These are phyloP conservation scores for Platygyra sinensis DNA, from an alignment of 64 coral and sea anemone genomes.

Conservation along the genomic window DNA sequence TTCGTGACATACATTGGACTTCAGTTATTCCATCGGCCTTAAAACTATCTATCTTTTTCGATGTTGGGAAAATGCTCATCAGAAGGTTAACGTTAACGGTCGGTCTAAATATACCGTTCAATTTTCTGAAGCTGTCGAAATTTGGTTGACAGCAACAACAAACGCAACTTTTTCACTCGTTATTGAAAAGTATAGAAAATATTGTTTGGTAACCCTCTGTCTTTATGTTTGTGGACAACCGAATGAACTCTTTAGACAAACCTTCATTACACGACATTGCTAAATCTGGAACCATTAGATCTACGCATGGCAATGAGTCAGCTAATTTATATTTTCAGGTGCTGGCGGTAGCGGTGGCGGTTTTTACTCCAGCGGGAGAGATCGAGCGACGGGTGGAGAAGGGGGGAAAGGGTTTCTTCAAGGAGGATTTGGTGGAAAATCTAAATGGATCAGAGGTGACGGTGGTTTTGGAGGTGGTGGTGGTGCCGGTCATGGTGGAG, in stretches of 20 bases:
- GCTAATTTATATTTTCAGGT: background rate
- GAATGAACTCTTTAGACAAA: background rate
- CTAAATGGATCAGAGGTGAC: rapidly evolving
- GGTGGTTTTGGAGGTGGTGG: background rate
- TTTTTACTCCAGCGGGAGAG: background rate
- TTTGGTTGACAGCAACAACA: no score
- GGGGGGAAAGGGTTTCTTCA: background rate
- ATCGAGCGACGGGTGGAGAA: background rate
- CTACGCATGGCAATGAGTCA: background rate
- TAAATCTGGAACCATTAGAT: background rate
- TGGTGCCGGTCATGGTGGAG: background rate
- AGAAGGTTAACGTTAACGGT: no score
- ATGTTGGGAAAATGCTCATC: no score
- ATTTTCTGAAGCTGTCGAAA: no score
- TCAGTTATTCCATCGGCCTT: no score
- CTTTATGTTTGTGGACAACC: no score
- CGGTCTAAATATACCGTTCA: no score
- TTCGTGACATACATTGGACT: no score
- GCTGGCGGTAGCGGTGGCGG: background rate
- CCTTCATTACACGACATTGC: background rate
- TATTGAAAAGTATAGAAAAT: no score
- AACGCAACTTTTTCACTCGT: no score
- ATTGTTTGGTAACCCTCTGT: no score
- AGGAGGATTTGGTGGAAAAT: background rate
- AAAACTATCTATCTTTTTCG: no score